A percentile compares a stretch with the other conserved stretches of the same genome.
Evolutionary conservation across 1,140 invertebrate species (phyloP).

Genomic region (Drosophila tropicalis): DNA sequence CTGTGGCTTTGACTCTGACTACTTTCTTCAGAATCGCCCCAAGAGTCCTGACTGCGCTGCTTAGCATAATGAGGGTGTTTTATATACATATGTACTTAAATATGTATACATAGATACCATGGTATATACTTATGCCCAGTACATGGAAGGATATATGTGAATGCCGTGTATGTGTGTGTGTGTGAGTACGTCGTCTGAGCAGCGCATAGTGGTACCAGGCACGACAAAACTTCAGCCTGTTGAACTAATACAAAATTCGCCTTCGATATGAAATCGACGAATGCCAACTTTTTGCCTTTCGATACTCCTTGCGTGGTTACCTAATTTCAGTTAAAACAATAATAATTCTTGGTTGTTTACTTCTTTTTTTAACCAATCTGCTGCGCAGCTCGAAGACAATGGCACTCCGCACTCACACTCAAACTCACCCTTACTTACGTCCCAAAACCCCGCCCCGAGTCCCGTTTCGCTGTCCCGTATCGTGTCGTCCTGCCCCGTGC

Average conservation of each 20-base stretch:
- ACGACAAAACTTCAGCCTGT: background rate
- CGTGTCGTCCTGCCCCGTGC: background rate
- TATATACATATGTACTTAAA: slow-evolving; percentile 26
- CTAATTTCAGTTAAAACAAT: slow-evolving; percentile 10
- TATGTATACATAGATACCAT: background rate
- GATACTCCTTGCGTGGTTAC: background rate
- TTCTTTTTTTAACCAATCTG: slow-evolving; percentile 6
- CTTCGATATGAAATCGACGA: slow-evolving; percentile 1
- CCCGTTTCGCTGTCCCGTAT: slow-evolving; percentile 15
- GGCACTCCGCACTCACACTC: background rate
- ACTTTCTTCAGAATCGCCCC: slow-evolving; percentile 42
- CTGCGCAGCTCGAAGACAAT: slow-evolving; percentile 5
- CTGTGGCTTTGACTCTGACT: slow-evolving; percentile 22
- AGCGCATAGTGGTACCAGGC: slow-evolving; percentile 16
- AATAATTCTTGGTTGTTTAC: slow-evolving; percentile 1
- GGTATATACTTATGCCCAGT: slow-evolving; percentile 3
- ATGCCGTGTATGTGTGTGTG: background rate
- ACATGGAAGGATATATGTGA: background rate
- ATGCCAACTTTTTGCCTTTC: background rate
- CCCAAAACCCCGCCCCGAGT: slow-evolving; percentile 25
- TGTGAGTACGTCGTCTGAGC: background rate
- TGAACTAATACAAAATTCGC: background rate
- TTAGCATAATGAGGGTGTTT: slow-evolving; percentile 75
- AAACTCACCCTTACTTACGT: slow-evolving; percentile 1
- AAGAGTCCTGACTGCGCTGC: slow-evolving; percentile 42